Base-by-base conservation (phyloP, 2,113 vertebrate genomes). In the Microcebus murinus region DNA sequence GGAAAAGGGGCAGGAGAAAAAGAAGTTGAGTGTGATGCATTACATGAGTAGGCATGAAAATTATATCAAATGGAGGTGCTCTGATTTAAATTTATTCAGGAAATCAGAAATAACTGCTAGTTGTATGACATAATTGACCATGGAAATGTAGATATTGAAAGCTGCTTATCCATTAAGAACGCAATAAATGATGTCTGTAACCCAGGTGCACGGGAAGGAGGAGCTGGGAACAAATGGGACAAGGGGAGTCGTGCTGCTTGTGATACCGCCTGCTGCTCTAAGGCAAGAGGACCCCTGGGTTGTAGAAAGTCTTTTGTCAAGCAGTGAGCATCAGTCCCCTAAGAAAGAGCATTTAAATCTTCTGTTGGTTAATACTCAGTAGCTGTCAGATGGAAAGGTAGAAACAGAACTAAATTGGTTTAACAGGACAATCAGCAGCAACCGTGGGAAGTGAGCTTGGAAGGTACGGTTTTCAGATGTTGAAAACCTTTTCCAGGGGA, bases 41-140 rank as follows among this genome's bases (percentile, higher is more conserved):
- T 39, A 55, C 7, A 68, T 27, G 59, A 94, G 18, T 34, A 83
- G 48, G 73, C 15, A 45, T 68, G 79, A 81, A 93, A 87, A 68
- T 81, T 14, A 79, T 85, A 91, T 71, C 61, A 93, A 91, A 29
- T 6, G 1, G 50, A 95, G 27, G 4, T 50, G 36, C 45, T 29
- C 21, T 70, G 12, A 70, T 74, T 93, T 77, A 94, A 85, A 91
- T 88, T 85, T 95, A 68, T 55, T 95, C 52, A 83, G 83, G 45
- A 48, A 88, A 82, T 94, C 36, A 96, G 67, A 93, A 74, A 45
- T 74, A 80, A 80, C 36, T 77, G 3, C 39, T 93, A 29, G 50
- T 74, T 61, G 71, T 36, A 31, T 83, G 91, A 83, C 29, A 83
- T 70, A 88, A 95, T 29, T 73, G 76, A 39, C 34, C 8, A 42